Conservation (phyloP, 2,113 vertebrate species). For the Oceanites oceanicus region DNA sequence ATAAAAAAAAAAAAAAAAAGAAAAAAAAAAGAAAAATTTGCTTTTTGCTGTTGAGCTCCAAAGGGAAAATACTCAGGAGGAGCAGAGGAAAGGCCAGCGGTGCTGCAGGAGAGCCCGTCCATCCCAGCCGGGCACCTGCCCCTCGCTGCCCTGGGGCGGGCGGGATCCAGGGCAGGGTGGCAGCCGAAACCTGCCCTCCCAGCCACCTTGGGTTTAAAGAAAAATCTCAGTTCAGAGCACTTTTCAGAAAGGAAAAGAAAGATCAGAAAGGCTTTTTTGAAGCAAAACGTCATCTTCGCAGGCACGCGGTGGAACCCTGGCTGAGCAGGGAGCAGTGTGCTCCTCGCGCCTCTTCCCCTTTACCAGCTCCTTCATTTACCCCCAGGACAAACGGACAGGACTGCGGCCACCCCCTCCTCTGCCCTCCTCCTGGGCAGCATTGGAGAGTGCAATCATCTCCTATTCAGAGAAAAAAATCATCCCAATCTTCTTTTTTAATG, state of each 20-base stretch:
- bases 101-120: not conserved
- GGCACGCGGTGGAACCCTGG: not conserved
- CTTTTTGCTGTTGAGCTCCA: not conserved
- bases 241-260: no score
- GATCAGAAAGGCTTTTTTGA: not conserved
- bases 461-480: not conserved
- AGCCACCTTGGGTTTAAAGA: not conserved
- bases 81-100: not conserved
- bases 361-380: not conserved
- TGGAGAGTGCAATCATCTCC: not conserved
- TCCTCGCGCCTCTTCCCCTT: not conserved
- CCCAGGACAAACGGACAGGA: not conserved
- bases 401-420: not conserved
- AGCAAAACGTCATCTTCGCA: not conserved
- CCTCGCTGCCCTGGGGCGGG: not conserved
- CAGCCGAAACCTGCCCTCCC: not conserved
- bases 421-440: not conserved
- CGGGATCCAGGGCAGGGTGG: not conserved
- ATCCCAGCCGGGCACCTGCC: not conserved
- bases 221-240: not conserved
- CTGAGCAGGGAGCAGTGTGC: not conserved
- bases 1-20: not conserved
- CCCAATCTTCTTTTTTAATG: not conserved
- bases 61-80: not conserved
- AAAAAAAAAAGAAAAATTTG: not conserved